A percentile compares a stretch with the other conserved stretches of the same genome.
phyloP scores from a whole-genome alignment of 2,113 vertebrate species.

The Macroglossus sobrinus region DNA sequence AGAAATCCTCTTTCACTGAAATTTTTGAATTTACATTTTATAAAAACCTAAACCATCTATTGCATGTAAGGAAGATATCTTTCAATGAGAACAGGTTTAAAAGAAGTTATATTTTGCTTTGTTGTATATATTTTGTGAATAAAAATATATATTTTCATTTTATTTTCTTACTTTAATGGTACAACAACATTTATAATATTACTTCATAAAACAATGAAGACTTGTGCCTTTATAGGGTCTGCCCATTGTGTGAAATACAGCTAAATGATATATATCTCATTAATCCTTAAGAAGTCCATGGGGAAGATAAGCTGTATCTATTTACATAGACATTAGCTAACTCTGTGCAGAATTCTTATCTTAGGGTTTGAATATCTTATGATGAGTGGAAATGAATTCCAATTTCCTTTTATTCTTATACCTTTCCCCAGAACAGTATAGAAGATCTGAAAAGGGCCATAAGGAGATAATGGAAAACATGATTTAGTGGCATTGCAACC shows the following conservation, averaged over 20 bases:
- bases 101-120: background rate
- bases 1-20: background rate
- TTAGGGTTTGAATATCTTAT: background rate
- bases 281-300: background rate
- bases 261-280: background rate
- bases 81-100: background rate
- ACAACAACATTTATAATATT: background rate
- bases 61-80: background rate
- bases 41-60: background rate
- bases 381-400: background rate
- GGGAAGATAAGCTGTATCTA: background rate
- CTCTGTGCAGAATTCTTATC: background rate
- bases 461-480: background rate
- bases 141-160: slow-evolving; percentile 1
- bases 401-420: background rate
- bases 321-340: background rate
- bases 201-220: background rate
- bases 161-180: background rate
- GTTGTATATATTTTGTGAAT: background rate
- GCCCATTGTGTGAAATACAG: background rate
- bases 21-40: slow-evolving; percentile 20
- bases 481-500: background rate
- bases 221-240: background rate
- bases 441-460: background rate
- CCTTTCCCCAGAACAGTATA: background rate